Percentiles rank a stretch among this genome's conserved stretches.
Conservation (phyloP, 2,888 invertebrate genomes). For the Drosophila longiperda region DNA sequence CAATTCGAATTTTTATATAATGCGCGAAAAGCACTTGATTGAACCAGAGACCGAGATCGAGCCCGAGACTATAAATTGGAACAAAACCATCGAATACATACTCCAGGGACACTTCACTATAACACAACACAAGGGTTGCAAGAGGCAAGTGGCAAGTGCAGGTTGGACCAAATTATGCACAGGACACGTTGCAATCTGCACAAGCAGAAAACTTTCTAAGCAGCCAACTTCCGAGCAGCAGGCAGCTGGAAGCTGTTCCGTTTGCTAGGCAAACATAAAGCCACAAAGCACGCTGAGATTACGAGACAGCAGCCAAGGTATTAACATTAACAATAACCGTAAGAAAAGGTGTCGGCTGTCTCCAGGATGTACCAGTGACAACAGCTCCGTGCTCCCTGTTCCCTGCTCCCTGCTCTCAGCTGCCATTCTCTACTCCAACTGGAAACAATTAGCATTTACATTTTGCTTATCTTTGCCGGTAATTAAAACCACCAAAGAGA, state of each 20-base stretch:
- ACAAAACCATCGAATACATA: constrained; percentile 24
- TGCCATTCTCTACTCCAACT: constrained; percentile 18
- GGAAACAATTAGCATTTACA: constrained; percentile 75
- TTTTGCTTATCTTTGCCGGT: constrained; percentile 66
- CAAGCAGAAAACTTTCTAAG: constrained; percentile 45
- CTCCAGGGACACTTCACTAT: constrained; percentile 60
- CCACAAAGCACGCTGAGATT: constrained; percentile 55
- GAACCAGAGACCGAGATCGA: constrained; percentile 40
- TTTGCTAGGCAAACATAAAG: constrained; percentile 28
- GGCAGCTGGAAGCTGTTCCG: constrained; percentile 73
- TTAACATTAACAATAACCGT: constrained; percentile 59
- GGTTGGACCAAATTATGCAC: constrained; percentile 16
- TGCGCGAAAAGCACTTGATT: constrained; percentile 83
- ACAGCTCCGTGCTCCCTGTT: constrained; percentile 11
- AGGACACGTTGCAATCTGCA: constrained; percentile 40
- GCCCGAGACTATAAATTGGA: constrained; percentile 8
- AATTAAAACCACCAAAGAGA: constrained; percentile 58
- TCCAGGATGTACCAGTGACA: constrained; percentile 42
- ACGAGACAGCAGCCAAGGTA: constrained; percentile 51
- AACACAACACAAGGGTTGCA: constrained; percentile 45
- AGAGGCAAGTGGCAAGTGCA: constrained; percentile 47
- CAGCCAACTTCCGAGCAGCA: constrained; percentile 23
- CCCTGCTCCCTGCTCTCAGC: background rate
- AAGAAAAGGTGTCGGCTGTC: constrained; percentile 80
- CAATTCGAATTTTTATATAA: constrained; percentile 83